Percentiles rank a stretch among this genome's conserved stretches.
Conservation (phyloP, 2,113 vertebrate species). For the Leucopternis melanops region DNA sequence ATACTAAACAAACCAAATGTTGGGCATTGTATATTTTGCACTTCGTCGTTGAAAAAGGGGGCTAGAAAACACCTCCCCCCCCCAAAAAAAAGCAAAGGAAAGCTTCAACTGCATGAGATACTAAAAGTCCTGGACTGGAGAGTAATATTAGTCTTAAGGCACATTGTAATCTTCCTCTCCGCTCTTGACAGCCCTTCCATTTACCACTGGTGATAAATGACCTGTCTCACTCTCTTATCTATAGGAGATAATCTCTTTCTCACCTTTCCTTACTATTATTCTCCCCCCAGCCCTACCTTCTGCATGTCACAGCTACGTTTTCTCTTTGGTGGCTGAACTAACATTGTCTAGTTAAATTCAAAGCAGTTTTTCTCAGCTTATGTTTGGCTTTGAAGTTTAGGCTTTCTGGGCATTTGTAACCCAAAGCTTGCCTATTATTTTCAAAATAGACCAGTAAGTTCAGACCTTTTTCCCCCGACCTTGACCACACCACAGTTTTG, state of each 20-base stretch:
- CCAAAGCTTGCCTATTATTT: not conserved
- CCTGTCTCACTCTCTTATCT: not conserved
- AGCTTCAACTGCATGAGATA: not conserved
- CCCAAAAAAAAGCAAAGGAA: not conserved
- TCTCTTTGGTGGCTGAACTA: not conserved
- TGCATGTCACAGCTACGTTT: not conserved
- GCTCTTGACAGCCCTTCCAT: not conserved
- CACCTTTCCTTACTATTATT: not conserved
- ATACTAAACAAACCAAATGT: not conserved
- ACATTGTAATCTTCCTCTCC: not conserved
- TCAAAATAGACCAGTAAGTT: not conserved
- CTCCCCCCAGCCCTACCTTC: not conserved
- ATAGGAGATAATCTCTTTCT: not conserved
- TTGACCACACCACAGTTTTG: not conserved
- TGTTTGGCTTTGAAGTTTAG: not conserved
- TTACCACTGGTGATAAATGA: not conserved
- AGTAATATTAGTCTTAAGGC: not conserved
- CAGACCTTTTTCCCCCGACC: not conserved
- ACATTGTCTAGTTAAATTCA: not conserved
- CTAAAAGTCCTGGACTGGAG: not conserved
- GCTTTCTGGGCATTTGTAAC: not conserved
- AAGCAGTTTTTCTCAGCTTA: not conserved
- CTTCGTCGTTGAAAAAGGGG: not conserved
- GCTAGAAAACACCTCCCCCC: not conserved
- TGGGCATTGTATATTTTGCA: not conserved